Conservation (phyloP, 2,113 vertebrate species). For the Thryonomys swinderianus region DNA sequence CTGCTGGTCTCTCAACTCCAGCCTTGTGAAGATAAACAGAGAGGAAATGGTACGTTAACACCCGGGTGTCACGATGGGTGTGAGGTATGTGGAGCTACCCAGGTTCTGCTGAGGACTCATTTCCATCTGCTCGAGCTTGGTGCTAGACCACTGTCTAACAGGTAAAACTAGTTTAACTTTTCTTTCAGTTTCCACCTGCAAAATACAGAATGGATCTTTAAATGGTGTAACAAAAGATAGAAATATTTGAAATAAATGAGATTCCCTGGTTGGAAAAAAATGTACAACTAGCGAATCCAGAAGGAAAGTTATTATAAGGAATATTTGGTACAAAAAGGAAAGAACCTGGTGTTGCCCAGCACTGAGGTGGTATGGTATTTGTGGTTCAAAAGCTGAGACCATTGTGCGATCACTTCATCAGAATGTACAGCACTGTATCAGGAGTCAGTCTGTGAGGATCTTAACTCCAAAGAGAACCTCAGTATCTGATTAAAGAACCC, state of each 20-base stretch:
- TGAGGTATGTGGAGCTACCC: not conserved
- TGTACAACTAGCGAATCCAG: not conserved
- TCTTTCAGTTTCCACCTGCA: not conserved
- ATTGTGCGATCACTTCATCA: not conserved
- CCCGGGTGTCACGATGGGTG: not conserved
- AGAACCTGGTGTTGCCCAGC: not conserved
- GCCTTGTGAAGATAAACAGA: conserved; percentile 37
- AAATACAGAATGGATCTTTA: not conserved
- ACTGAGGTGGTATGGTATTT: not conserved
- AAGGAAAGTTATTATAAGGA: not conserved
- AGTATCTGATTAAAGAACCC: not conserved
- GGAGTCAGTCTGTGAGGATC: not conserved
- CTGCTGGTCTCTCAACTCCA: conserved; percentile 24
- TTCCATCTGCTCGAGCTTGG: not conserved
- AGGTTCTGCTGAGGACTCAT: not conserved
- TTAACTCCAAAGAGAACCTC: not conserved
- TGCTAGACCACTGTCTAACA: not conserved
- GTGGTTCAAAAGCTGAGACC: not conserved
- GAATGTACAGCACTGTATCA: not conserved
- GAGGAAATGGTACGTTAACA: conserved; percentile 39
- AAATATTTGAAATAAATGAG: not conserved
- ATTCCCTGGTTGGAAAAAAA: not conserved
- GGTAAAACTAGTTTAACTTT: not conserved
- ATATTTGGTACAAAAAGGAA: not conserved
- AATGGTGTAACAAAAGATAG: not conserved